Percentiles rank a stretch among this genome's conserved stretches.
Conservation (phyloP, 2,113 vertebrate genomes). For the Oryzias melastigma region DNA sequence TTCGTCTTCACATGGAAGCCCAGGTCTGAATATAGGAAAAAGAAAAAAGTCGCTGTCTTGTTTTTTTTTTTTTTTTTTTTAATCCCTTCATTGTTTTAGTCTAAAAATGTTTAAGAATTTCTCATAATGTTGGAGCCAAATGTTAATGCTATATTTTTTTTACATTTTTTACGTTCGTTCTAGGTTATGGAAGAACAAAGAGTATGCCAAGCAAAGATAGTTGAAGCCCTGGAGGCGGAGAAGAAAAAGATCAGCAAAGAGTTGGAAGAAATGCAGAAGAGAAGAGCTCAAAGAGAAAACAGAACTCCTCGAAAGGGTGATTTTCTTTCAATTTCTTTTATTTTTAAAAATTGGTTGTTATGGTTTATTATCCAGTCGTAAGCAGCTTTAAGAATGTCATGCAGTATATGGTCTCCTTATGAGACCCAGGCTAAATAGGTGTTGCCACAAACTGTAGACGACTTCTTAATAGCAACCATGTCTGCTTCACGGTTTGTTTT, state of each 20-base stretch:
- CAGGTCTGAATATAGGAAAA: slow-evolving; percentile 66
- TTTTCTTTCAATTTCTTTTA: neutral
- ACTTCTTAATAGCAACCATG: too few relatives aligned
- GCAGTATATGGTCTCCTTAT: too few relatives aligned
- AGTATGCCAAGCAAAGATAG: slow-evolving; percentile 85
- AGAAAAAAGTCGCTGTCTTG: neutral
- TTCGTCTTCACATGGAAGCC: slow-evolving; percentile 88
- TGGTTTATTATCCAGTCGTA: too few relatives aligned
- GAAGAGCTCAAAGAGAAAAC: slow-evolving; percentile 58
- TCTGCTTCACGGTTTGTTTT: too few relatives aligned
- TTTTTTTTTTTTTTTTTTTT: neutral
- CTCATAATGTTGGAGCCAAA: neutral
- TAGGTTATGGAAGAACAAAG: slow-evolving; percentile 88
- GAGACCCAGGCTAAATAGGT: too few relatives aligned
- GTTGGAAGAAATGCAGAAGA: slow-evolving; percentile 83
- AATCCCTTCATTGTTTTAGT: neutral
- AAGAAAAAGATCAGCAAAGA: slow-evolving; percentile 89
- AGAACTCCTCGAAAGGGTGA: slow-evolving; percentile 55
- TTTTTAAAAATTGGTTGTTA: too few relatives aligned
- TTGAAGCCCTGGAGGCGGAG: slow-evolving; percentile 90
- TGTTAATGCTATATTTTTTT: slow-evolving; percentile 20
- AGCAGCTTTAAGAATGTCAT: too few relatives aligned
- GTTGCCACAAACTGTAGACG: too few relatives aligned
- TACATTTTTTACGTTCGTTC: slow-evolving; percentile 30
- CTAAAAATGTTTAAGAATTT: too few relatives aligned